These are phyloP conservation scores for Hyposoter didymator DNA, from an alignment of 2,888 invertebrate species.

Conservation along the genomic window DNA sequence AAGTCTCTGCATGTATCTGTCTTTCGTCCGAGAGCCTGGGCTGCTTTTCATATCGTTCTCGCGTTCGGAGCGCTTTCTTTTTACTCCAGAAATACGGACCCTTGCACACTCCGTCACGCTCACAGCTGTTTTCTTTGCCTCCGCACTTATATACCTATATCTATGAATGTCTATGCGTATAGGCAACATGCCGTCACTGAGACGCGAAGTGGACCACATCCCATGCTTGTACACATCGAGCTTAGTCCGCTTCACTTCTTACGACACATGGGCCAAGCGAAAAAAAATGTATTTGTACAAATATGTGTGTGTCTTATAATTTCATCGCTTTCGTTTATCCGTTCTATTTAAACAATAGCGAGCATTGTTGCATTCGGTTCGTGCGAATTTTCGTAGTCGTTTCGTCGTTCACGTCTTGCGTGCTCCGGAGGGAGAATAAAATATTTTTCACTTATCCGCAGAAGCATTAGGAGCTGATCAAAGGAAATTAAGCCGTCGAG, in stretches of 20 bases:
- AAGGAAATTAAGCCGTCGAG: background rate
- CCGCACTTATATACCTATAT: conserved; percentile 25
- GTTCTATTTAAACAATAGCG: conserved; percentile 79
- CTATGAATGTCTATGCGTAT: conserved; percentile 56
- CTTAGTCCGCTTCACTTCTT: background rate
- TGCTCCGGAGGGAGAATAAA: background rate
- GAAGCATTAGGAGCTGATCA: background rate
- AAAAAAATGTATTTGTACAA: conserved; percentile 69
- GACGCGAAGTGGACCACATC: background rate
- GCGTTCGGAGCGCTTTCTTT: conserved; percentile 68
- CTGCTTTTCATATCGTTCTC: conserved; percentile 39
- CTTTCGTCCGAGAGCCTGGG: conserved; percentile 26
- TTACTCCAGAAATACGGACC: conserved; percentile 77
- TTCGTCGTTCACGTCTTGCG: background rate
- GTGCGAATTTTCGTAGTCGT: conserved; percentile 68
- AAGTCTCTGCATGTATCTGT: conserved; percentile 20
- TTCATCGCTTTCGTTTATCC: conserved; percentile 73
- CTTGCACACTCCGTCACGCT: conserved; percentile 76
- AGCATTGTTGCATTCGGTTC: conserved; percentile 77
- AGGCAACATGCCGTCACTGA: background rate
- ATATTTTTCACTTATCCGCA: background rate
- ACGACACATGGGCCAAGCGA: conserved; percentile 62
- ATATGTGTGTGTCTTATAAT: background rate
- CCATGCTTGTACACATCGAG: background rate
- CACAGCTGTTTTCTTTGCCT: conserved; percentile 62